Evolutionary conservation across 2,113 vertebrate genomes (phyloP).

Genomic region (Acrocephalus arundinaceus): DNA sequence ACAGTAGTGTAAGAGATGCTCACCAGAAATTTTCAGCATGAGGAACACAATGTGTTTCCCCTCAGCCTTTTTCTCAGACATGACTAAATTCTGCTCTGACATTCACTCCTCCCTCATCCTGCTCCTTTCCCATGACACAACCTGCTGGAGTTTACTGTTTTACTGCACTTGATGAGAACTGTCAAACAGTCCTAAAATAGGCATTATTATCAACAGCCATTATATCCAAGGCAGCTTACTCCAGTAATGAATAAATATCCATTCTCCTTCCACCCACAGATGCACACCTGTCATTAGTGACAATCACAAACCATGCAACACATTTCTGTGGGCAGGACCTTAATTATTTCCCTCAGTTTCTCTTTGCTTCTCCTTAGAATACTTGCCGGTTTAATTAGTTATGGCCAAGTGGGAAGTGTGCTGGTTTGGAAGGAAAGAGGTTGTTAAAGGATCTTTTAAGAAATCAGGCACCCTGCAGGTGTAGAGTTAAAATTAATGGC

Average conservation of each 20-base stretch:
- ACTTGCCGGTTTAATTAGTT: not conserved
- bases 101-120: not conserved
- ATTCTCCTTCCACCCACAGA: not conserved
- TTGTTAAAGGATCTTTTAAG: not conserved
- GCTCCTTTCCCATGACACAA: not conserved
- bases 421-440: not conserved
- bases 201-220: not conserved
- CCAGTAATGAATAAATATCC: conserved; percentile 1
- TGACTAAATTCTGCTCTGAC: not conserved
- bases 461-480: rapidly evolving
- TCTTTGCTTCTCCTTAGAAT: not conserved
- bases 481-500: not conserved
- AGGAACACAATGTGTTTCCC: not conserved
- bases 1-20: not conserved
- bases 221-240: not conserved
- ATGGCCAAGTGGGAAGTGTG: not conserved
- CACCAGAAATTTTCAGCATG: not conserved
- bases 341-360: conserved; percentile 23
- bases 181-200: conserved; percentile 25
- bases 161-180: not conserved
- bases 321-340: not conserved
- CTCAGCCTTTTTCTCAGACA: not conserved
- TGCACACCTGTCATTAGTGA: not conserved
- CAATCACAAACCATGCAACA: not conserved
- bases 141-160: not conserved